Conservation (phyloP, 2,113 vertebrate species). For the Rutilus rutilus region DNA sequence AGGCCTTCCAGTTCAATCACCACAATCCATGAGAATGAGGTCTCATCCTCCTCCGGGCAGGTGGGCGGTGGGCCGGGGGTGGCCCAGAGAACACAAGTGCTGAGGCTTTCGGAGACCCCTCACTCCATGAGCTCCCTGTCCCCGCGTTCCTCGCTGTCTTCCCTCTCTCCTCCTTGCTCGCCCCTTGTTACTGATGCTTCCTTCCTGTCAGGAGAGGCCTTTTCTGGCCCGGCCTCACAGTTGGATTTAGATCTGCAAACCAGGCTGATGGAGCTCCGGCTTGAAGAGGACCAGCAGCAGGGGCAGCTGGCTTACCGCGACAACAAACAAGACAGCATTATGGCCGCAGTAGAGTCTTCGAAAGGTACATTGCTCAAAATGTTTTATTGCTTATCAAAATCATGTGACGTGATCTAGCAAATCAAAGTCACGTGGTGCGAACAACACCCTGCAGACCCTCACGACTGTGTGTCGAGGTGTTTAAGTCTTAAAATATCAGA, state of each 20-base stretch:
- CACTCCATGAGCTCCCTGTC: constrained; percentile 91
- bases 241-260: constrained; percentile 82
- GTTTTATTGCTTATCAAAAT: background rate
- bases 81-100: constrained; percentile 76
- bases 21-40: constrained; percentile 93
- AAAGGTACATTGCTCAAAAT: constrained; percentile 67
- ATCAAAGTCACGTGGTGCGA: no score
- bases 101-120: constrained; percentile 87
- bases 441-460: no score
- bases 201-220: constrained; percentile 84
- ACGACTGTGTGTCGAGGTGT: no score
- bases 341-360: constrained; percentile 51
- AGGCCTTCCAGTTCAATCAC: constrained; percentile 92
- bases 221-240: constrained; percentile 78
- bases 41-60: constrained; percentile 59
- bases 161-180: constrained; percentile 93
- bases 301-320: constrained; percentile 36
- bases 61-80: constrained; percentile 32
- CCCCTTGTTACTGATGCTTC: constrained; percentile 82
- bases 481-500: no score
- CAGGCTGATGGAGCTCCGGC: constrained; percentile 82
- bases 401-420: no score
- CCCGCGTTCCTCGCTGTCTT: constrained; percentile 93
- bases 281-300: constrained; percentile 58
- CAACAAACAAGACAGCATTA: constrained; percentile 59